A percentile compares a stretch with the other conserved stretches of the same genome.
Evolutionary conservation across 2,888 invertebrate species (phyloP).

Genomic region (Idaea dimidiata): DNA sequence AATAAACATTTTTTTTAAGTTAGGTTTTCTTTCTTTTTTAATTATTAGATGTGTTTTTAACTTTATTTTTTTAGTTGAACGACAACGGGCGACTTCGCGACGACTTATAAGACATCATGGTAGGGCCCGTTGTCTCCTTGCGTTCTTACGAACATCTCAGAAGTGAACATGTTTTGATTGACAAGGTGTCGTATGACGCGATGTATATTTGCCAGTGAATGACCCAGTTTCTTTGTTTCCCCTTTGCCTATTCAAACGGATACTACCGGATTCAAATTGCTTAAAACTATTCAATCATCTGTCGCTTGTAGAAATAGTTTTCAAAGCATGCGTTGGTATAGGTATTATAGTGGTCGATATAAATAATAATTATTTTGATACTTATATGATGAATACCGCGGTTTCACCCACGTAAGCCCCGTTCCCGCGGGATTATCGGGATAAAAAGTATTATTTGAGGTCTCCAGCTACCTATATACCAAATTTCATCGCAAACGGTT

Average conservation of each 20-base stretch:
- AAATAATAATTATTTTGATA: too few species aligned
- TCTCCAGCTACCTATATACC: too few species aligned
- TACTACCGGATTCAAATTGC: constrained; percentile 9
- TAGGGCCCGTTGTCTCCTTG: not conserved
- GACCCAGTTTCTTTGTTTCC: constrained; percentile 32
- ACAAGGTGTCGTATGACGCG: constrained; percentile 11
- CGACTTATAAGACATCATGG: too few species aligned
- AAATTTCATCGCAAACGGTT: too few species aligned
- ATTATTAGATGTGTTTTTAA: too few species aligned
- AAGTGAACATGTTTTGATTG: constrained; percentile 28
- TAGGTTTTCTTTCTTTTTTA: too few species aligned
- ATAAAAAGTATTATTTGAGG: too few species aligned
- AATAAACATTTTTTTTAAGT: too few species aligned
- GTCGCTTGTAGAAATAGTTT: not conserved
- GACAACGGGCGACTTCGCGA: not conserved
- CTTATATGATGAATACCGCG: too few species aligned
- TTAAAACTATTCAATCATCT: constrained; percentile 2
- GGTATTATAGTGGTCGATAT: not conserved
- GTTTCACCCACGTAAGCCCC: too few species aligned
- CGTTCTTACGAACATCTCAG: constrained; percentile 21
- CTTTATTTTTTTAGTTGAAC: too few species aligned
- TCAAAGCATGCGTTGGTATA: not conserved
- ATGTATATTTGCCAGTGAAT: constrained; percentile 23
- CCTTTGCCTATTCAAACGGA: constrained; percentile 21
- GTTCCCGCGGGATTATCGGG: too few species aligned